Conservation (phyloP, 1,140 invertebrate genomes). For the Chrysomallon squamiferum region DNA sequence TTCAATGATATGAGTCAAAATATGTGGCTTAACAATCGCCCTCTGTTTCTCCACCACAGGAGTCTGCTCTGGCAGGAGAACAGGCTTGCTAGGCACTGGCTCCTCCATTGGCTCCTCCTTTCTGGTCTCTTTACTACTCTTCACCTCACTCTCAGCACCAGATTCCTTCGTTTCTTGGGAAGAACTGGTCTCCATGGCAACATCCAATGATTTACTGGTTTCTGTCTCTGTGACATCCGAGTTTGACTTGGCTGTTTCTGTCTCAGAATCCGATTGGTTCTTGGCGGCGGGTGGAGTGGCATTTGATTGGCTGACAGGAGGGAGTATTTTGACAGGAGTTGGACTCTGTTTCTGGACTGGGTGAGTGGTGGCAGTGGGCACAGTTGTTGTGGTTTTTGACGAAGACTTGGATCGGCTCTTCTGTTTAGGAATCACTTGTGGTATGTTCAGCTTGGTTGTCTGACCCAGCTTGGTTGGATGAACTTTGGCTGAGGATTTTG, state of each 20-base stretch:
- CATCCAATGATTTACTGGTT: not conserved
- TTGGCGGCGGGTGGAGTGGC: slow-evolving; percentile 22
- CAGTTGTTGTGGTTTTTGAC: slow-evolving; percentile 15
- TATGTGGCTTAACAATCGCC: slow-evolving; percentile 90
- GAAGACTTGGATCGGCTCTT: slow-evolving; percentile 21
- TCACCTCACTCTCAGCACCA: not conserved
- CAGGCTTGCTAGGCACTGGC: slow-evolving; percentile 5
- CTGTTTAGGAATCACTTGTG: slow-evolving; percentile 25
- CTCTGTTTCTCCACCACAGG: slow-evolving; percentile 54
- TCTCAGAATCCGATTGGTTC: slow-evolving; percentile 47
- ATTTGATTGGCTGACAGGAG: slow-evolving; percentile 4
- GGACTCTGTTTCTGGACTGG: not conserved
- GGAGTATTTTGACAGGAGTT: slow-evolving; percentile 7
- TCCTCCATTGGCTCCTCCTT: slow-evolving; percentile 22
- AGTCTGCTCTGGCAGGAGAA: slow-evolving; percentile 11
- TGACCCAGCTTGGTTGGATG: slow-evolving; percentile 27
- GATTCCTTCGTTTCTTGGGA: slow-evolving; percentile 20
- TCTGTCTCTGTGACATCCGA: not conserved
- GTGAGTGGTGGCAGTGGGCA: slow-evolving; percentile 10
- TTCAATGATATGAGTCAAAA: slow-evolving; percentile 95
- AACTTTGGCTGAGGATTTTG: slow-evolving; percentile 39
- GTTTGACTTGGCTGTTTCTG: slow-evolving; percentile 35
- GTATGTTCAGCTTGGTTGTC: slow-evolving; percentile 24
- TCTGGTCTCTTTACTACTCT: not conserved
- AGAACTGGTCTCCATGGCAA: not conserved